These are phyloP conservation scores for Tragelaphus scriptus DNA, from an alignment of 2,113 vertebrate species.

Conservation along the genomic window DNA sequence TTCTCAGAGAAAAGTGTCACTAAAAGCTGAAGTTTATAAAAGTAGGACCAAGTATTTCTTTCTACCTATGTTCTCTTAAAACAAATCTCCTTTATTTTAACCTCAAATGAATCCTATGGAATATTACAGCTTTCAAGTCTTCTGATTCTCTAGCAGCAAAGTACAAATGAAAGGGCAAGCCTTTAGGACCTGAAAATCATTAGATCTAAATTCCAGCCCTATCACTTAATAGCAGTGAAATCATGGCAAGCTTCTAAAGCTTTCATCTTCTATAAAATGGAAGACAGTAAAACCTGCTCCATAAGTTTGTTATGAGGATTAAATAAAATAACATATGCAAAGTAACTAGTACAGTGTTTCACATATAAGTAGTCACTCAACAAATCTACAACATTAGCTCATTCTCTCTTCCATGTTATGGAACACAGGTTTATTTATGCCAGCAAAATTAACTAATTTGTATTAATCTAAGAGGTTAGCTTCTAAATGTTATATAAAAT, in stretches of 20 bases:
- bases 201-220: neutral
- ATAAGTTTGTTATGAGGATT: neutral
- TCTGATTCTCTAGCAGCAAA: neutral
- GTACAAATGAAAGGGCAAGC: neutral
- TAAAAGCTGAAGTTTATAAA: neutral
- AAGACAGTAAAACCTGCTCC: neutral
- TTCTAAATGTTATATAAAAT: neutral
- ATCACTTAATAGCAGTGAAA: neutral
- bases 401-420: neutral
- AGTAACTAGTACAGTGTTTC: neutral
- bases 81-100: constrained; percentile 1
- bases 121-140: neutral
- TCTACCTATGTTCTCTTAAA: neutral
- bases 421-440: neutral
- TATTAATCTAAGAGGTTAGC: neutral
- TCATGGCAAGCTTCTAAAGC: neutral
- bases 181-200: neutral
- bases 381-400: neutral
- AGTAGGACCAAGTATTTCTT: neutral
- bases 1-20: neutral
- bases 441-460: neutral
- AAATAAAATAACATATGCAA: neutral
- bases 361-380: neutral
- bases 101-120: neutral
- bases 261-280: neutral